Evolutionary conservation across 2,888 invertebrate species (phyloP), one percentile per base, ranked within the genome.

Genomic region (Ethmia dodecea): DNA sequence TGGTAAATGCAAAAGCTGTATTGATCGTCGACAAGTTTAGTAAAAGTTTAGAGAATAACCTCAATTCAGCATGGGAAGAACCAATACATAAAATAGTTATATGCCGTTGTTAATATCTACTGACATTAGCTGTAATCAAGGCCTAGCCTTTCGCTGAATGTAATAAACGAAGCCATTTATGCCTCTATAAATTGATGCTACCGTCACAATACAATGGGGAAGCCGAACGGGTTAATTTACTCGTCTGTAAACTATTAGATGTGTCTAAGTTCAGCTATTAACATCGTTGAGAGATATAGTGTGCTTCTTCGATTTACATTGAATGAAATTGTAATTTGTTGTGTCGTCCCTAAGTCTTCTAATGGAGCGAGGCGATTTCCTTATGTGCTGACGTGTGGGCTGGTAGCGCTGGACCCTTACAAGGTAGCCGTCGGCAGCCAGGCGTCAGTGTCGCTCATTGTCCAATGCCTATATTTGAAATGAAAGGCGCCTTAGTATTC

Each of bases 311-410:
- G 63, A 80, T 81, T 81, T 76, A 76, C 79, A 80, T 83, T 79
- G 74, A 83, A 83, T 81, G 78, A 77, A 79, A 75, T 72, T 74
- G 76, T 78, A 75, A 80, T 80, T 80, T 77, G 77, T 71, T 72
- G 55, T 58, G 58, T 67, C 58, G 58, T 22, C 25, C 29, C 13
- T 18, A 32, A 28, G 33, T 49, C 58, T 50, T 66, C 55, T 66
- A 69, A 70, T 68, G 55, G 60, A 57, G 54, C 50, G 52, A 47
- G 55, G 59, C 49, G 55, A 58, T 64, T 73, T 62, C 71, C 70
- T 71, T 73, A 65, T 63, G 60, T 55, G 64, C 45, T 58, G 57
- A 60, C 56, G 38, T 55, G 55, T 55, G 47, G 49, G 49, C 50
- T 55, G 59, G 55, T 64, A 61, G 58, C 53, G 52, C 51, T 51